Evolutionary conservation across 2,797 vertebrate species (phyloP), one percentile per base, ranked within the genome.

Genomic region (Denticeps clupeoides): DNA sequence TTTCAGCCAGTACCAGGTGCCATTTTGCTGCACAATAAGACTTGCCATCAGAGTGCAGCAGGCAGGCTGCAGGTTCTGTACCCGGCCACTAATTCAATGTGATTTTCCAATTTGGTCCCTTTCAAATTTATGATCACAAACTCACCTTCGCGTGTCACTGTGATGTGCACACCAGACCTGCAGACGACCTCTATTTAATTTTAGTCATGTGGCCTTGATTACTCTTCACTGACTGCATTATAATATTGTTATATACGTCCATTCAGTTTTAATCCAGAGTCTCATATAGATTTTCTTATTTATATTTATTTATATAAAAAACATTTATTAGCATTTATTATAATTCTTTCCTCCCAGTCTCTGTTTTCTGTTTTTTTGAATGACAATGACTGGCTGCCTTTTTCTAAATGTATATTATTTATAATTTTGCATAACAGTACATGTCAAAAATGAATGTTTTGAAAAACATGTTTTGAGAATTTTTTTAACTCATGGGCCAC

Each of bases 61-160:
- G 13, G 31, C 31, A 3, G 31, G 48, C 59, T 56, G 6, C 54
- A 55, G 49, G 46, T 23, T 37, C 23, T 19, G 38, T 31, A 47
- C 29, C 16, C 26, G 63, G 21, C 55, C 64, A 55, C 61, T 72
- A 71, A 70, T 72, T 66, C 59, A 53, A 63, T 59, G 60, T 41
- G 53, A 66, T 67, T 71, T 65, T 68, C 51, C 47, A 38, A 67
- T 66, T 70, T 56, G 58, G 48, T 58, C 41, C 8, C 11, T 28
- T 56, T 44, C n/a, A 42, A 22, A n/a, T 38, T 53, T 55, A 49
- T 51, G 50, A 56, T 41, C 43, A 16, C 15, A 46, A 46, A 53
- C 55, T 54, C 45, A 21, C 1, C 27, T 11, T 4, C 24, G 18
- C 37, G 43, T 40, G 13, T 51, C 45, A 45, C 51, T 43, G 38